These are phyloP conservation scores for Drosophila acutilabella DNA, from an alignment of 2,888 invertebrate genomes.

Conservation along the genomic window DNA sequence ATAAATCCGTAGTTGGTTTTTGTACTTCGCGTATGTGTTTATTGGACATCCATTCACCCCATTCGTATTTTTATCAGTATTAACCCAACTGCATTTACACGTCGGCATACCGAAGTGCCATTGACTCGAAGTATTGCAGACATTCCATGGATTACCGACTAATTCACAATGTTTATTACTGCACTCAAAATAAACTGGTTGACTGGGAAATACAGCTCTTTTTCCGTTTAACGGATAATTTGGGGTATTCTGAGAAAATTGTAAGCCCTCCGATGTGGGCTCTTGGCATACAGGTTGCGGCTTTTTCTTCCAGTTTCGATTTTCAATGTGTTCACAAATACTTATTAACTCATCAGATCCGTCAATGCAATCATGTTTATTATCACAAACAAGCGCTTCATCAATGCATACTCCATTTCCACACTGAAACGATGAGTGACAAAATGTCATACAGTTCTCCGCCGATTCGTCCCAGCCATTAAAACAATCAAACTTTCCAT, in stretches of 20 bases:
- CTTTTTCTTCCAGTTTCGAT: background rate
- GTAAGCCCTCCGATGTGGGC: background rate
- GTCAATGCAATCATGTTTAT: slow-evolving; percentile 41
- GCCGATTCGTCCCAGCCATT: slow-evolving; percentile 53
- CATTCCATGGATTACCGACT: background rate
- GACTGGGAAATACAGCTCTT: slow-evolving; percentile 30
- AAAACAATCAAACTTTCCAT: slow-evolving; percentile 24
- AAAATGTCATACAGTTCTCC: slow-evolving; percentile 18
- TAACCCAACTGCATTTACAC: accelerated
- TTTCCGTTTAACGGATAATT: background rate
- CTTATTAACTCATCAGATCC: slow-evolving; percentile 40
- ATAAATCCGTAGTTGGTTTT: background rate
- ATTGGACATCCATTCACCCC: slow-evolving; percentile 40
- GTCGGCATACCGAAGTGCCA: slow-evolving; percentile 11
- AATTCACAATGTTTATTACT: accelerated
- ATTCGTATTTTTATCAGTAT: slow-evolving; percentile 31
- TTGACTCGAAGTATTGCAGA: slow-evolving; percentile 14
- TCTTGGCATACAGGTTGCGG: slow-evolving; percentile 14
- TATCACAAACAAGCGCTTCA: background rate
- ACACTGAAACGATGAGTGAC: slow-evolving; percentile 10
- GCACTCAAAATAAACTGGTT: slow-evolving; percentile 18
- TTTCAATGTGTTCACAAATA: accelerated
- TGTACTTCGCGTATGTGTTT: slow-evolving; percentile 14
- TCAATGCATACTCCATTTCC: slow-evolving; percentile 34
- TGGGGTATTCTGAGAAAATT: background rate